phyloP scores from a whole-genome alignment of 2,113 vertebrate genomes.

The Pteronura brasiliensis region DNA sequence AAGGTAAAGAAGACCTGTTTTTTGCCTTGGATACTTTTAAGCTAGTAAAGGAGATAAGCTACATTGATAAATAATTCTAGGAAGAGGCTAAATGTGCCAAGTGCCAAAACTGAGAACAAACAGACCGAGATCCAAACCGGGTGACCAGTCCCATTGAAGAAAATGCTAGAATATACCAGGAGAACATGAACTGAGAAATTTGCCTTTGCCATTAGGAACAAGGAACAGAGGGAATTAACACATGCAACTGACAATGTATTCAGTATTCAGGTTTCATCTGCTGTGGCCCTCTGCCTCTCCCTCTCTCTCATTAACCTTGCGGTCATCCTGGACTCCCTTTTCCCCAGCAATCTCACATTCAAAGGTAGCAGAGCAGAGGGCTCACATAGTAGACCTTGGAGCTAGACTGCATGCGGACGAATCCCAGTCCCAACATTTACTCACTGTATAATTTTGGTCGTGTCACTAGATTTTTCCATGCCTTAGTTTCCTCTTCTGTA shows the following conservation, averaged over 20 bases:
- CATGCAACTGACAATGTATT: neutral
- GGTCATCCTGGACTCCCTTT: neutral
- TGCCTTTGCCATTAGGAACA: constrained; percentile 25
- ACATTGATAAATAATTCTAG: constrained; percentile 10
- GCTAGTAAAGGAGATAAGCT: neutral
- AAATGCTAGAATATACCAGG: neutral
- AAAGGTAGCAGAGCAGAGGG: neutral
- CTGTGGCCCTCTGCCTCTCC: neutral
- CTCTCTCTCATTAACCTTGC: neutral
- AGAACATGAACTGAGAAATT: neutral
- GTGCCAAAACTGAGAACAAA: neutral
- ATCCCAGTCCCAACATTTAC: neutral
- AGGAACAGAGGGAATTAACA: neutral
- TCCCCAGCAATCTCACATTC: neutral
- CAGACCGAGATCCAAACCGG: neutral
- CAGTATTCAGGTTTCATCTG: neutral
- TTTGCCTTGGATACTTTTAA: neutral
- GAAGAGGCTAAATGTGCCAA: constrained; percentile 2
- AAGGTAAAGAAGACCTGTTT: neutral
- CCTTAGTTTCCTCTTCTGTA: constrained; percentile 22
- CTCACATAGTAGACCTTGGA: neutral
- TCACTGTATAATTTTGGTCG: neutral
- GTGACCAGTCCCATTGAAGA: neutral
- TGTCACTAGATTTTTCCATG: constrained; percentile 1
- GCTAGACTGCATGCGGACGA: neutral